Conservation (phyloP, 2,113 vertebrate genomes). For the Pygoscelis adeliae region DNA sequence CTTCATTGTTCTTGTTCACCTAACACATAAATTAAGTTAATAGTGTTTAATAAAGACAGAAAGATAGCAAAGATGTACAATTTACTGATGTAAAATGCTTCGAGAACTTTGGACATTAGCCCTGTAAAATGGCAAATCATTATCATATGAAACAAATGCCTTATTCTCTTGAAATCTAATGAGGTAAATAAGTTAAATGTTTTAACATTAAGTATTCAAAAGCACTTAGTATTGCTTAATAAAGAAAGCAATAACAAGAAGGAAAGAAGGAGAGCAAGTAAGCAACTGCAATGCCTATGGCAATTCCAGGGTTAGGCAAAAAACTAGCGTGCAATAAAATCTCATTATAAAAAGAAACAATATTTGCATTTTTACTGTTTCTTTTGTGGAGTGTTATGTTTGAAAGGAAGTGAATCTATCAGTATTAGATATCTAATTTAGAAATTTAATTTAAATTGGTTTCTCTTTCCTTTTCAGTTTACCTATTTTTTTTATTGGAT, state of each 20-base stretch:
- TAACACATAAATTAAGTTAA: neutral
- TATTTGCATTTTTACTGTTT: constrained; percentile 53
- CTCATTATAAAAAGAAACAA: constrained; percentile 36
- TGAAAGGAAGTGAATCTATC: constrained; percentile 31
- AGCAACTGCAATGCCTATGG: neutral
- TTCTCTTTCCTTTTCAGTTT: constrained; percentile 33
- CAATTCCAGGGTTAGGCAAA: neutral
- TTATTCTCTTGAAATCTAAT: constrained; percentile 15
- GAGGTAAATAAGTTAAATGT: constrained; percentile 23
- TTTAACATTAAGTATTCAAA: constrained; percentile 42
- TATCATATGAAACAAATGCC: neutral
- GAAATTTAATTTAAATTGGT: constrained; percentile 54
- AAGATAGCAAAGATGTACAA: neutral
- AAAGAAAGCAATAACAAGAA: constrained; percentile 29
- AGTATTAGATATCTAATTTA: constrained; percentile 47
- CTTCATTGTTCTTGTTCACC: neutral
- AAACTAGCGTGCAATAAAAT: neutral
- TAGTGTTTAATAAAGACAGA: neutral
- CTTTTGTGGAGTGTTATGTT: constrained; percentile 17
- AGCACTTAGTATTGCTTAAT: constrained; percentile 26
- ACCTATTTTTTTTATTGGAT: constrained; percentile 5
- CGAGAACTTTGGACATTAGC: neutral
- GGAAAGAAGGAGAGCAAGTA: neutral
- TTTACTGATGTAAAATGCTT: neutral
- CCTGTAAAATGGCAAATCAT: neutral